Evolutionary conservation across 2,797 vertebrate species (phyloP), one percentile per base, ranked within the genome.

Genomic region (Pangasius macronema): DNA sequence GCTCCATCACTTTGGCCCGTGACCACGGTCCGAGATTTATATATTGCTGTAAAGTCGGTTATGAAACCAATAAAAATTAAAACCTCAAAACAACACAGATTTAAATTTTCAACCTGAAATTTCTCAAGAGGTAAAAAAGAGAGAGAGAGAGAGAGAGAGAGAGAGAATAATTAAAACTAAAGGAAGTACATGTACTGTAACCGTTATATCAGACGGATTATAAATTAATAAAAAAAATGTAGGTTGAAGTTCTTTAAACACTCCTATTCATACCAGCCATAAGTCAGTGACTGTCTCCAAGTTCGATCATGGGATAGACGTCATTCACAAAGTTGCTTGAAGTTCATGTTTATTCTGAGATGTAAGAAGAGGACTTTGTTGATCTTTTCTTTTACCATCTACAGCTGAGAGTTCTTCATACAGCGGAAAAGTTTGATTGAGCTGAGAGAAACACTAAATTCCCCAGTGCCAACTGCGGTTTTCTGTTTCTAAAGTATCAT

Each of bases 281-380:
- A 72, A 20, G 11, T 72, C 36, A 70, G 33, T 70, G 18, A 70
- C 36, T 22, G 20, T 70, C 36, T 11, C 2, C 20, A 72, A 24
- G 36, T 10, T 72, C 22, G 1, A 36, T 57, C 8, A 20, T 53
- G 33, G 55, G 36, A 61, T 9, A 24, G 30, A 3, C 30, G 42
- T 81, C 13, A 42, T 63, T 82, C 9, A 30, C n/a, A 67, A 49
- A 67, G 11, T 65, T 67, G 18, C n/a, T n/a, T 82, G 8, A 82
- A 67, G 27, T 67, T 83, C 16, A 61, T 49, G 55, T 68, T 76
- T 76, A 30, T 76, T 30, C 82, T 67, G 61, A 67, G 46, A 30
- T 68, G 61, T 49, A 82, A 82, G 27, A 67, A n/a, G 59, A 82
- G 81, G 24, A 83, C 27, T 55, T 55, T 84, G 67, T 70, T 55